A percentile compares a stretch with the other conserved stretches of the same genome.
Evolutionary conservation across 1,140 invertebrate species (phyloP).

Genomic region (Muscidifurax raptorellus): DNA sequence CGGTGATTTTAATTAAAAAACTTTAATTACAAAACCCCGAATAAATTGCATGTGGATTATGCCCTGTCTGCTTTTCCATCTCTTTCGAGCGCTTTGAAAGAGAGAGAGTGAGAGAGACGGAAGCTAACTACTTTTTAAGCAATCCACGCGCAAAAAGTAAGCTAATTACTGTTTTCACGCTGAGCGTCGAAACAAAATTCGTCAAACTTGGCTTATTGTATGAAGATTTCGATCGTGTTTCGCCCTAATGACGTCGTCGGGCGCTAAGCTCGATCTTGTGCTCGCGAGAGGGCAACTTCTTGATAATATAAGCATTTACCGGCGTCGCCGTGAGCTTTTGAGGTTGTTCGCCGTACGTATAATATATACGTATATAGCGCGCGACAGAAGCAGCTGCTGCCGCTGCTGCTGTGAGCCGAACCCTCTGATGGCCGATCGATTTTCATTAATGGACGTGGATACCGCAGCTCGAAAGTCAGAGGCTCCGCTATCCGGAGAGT

Average conservation of each 20-base stretch:
- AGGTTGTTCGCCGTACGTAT: background rate
- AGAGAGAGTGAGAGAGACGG: too few relatives aligned
- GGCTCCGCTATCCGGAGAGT: slow-evolving; percentile 23
- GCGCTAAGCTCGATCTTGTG: background rate
- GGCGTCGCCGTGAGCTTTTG: background rate
- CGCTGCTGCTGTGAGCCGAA: background rate
- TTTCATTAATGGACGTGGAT: slow-evolving; percentile 66
- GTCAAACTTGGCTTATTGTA: background rate
- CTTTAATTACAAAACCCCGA: slow-evolving; percentile 40
- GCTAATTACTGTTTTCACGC: background rate
- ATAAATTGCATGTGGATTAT: slow-evolving; percentile 27
- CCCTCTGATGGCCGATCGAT: slow-evolving; percentile 63
- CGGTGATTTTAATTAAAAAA: slow-evolving; percentile 44
- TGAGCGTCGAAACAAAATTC: background rate
- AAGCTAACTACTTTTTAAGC: slow-evolving; percentile 15
- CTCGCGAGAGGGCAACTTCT: background rate
- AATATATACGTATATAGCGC: too few relatives aligned
- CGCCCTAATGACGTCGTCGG: background rate
- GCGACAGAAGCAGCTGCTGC: background rate
- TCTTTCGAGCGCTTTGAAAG: slow-evolving; percentile 53
- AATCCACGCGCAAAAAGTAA: background rate
- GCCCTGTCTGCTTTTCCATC: background rate
- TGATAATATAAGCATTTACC: slow-evolving; percentile 1
- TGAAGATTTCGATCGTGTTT: background rate
- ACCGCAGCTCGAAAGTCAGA: slow-evolving; percentile 58